Conservation (phyloP, 2,888 invertebrate species). For the Nephrotoma appendiculata region DNA sequence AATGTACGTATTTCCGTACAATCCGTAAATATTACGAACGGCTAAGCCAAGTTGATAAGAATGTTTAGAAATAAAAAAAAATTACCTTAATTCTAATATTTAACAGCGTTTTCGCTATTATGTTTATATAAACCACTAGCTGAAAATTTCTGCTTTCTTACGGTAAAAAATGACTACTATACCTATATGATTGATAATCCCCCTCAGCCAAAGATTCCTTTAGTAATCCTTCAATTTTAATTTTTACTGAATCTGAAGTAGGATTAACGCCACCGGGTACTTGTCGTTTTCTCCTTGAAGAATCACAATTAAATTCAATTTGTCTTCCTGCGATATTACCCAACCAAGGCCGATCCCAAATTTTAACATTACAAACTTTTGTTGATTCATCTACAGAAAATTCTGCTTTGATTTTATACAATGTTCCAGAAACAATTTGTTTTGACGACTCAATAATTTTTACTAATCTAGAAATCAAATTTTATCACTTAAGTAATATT, state of each 20-base stretch:
- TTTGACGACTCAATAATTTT: constrained; percentile 33
- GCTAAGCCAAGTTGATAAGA: no score
- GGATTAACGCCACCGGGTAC: constrained; percentile 16
- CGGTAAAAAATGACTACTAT: not conserved
- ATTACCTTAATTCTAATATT: not conserved
- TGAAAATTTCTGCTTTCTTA: not conserved
- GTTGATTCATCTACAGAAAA: constrained; percentile 36
- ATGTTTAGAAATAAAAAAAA: not conserved
- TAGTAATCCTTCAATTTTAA: not conserved
- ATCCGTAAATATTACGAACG: no score
- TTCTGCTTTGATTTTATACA: constrained; percentile 42
- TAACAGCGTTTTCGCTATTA: no score
- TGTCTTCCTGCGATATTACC: constrained; percentile 28
- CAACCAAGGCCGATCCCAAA: constrained; percentile 44
- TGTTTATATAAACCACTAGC: not conserved
- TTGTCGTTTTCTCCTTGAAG: constrained; percentile 8
- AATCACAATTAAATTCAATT: constrained; percentile 29
- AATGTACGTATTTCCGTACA: no score
- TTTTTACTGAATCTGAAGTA: not conserved
- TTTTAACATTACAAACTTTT: constrained; percentile 23
- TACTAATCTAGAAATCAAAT: constrained; percentile 17
- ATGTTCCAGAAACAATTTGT: constrained; percentile 39
- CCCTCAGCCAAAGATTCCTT: not conserved
- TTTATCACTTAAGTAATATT: not conserved
- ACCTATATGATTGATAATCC: not conserved